Percentiles rank a stretch among this genome's conserved stretches.
Evolutionary conservation across 2,888 invertebrate species (phyloP).

Genomic region (Mythimna vitellina): DNA sequence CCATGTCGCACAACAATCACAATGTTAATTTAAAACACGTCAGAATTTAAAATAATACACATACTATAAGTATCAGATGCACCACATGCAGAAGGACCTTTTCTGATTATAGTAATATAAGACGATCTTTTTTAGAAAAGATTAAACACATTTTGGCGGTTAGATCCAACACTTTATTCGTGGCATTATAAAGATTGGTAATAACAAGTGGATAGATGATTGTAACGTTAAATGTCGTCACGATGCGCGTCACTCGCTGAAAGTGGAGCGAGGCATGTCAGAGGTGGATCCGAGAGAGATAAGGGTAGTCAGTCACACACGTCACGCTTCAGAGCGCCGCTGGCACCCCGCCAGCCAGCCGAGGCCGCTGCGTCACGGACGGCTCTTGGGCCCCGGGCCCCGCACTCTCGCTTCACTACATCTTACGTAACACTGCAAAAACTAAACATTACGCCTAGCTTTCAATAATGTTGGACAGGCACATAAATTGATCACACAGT

Average conservation of each 20-base stretch:
- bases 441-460: slow-evolving; percentile 48
- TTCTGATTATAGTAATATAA: too few relatives aligned
- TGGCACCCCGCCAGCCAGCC: slow-evolving; percentile 79
- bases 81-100: too few relatives aligned
- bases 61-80: too few relatives aligned
- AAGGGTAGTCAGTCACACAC: slow-evolving; percentile 73
- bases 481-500: slow-evolving; percentile 7
- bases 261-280: slow-evolving; percentile 73
- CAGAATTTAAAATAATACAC: too few relatives aligned
- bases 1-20: too few relatives aligned
- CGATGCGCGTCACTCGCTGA: slow-evolving; percentile 54
- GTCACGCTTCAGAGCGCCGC: slow-evolving; percentile 69
- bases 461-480: slow-evolving; percentile 27
- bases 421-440: slow-evolving; percentile 74
- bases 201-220: slow-evolving; percentile 32
- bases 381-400: slow-evolving; percentile 40
- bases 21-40: too few relatives aligned
- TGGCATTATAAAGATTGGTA: too few relatives aligned
- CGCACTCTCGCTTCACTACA: slow-evolving; percentile 66
- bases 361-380: slow-evolving; percentile 63
- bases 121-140: too few relatives aligned
- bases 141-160: too few relatives aligned
- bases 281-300: slow-evolving; percentile 75
- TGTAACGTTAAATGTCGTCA: slow-evolving; percentile 56
- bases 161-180: too few relatives aligned